phyloP scores from a whole-genome alignment of 2,113 vertebrate species.

The Arizona elegans region DNA sequence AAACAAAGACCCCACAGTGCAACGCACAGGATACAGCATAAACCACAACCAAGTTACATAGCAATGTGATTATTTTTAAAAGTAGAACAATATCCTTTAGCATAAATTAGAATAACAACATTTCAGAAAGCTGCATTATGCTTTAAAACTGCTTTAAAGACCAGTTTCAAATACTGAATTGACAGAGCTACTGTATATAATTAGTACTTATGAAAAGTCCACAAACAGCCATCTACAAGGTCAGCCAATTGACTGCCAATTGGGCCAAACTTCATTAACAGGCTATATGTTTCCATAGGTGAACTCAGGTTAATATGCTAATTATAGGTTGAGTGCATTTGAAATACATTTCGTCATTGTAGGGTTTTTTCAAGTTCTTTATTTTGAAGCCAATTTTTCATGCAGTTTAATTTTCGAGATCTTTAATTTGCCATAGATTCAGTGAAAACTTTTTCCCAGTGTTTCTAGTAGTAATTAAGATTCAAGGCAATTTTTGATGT shows the following conservation, averaged over 20 bases:
- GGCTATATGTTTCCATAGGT: neutral
- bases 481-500: neutral
- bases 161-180: neutral
- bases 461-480: neutral
- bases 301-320: neutral
- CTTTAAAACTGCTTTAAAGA: neutral
- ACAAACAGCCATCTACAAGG: neutral
- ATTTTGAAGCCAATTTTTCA: neutral
- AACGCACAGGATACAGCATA: neutral
- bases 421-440: neutral
- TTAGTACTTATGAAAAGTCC: neutral
- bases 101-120: neutral
- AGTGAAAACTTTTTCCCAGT: neutral
- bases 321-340: neutral
- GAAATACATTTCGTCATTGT: neutral
- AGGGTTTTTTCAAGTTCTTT: neutral
- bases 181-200: neutral
- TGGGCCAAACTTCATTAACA: neutral
- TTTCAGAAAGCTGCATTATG: neutral
- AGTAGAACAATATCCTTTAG: neutral
- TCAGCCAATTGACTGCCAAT: neutral
- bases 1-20: neutral
- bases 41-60: neutral
- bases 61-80: neutral
- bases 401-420: neutral